Evolutionary conservation across 2,113 vertebrate species (phyloP).

Genomic region (Lophius piscatorius): DNA sequence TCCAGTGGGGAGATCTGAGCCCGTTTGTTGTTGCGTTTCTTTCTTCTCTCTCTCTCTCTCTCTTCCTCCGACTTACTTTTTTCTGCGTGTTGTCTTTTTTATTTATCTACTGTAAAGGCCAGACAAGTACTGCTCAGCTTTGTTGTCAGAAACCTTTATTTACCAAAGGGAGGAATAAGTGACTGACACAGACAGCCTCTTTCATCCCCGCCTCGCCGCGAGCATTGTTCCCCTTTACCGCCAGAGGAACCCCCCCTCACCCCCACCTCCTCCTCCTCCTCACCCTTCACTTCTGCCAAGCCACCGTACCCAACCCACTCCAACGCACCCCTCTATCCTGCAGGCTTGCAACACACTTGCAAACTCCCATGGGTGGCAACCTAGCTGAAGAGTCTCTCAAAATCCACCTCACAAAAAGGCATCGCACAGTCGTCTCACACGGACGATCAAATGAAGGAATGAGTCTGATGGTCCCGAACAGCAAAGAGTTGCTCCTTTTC

Average conservation of each 20-base stretch:
- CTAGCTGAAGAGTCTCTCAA: slow-evolving; percentile 57
- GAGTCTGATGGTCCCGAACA: slow-evolving; percentile 48
- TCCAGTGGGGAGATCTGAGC: slow-evolving; percentile 72
- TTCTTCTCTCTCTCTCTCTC: slow-evolving; percentile 37
- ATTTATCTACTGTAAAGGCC: slow-evolving; percentile 80
- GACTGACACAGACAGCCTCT: slow-evolving; percentile 83
- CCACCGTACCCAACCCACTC: slow-evolving; percentile 34
- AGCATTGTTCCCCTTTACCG: slow-evolving; percentile 74
- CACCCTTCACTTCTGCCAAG: slow-evolving; percentile 71
- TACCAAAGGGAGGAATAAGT: slow-evolving; percentile 84
- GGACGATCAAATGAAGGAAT: slow-evolving; percentile 4
- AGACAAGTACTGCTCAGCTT: slow-evolving; percentile 80
- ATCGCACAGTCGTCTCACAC: slow-evolving; percentile 31
- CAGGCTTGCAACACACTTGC: slow-evolving; percentile 66
- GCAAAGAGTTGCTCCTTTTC: slow-evolving; percentile 24
- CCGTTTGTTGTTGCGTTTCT: slow-evolving; percentile 63
- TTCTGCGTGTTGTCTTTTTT: slow-evolving; percentile 77
- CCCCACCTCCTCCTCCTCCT: not conserved
- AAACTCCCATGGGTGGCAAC: slow-evolving; percentile 71
- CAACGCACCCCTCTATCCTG: slow-evolving; percentile 58
- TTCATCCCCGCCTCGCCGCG: slow-evolving; percentile 81
- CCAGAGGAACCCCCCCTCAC: slow-evolving; percentile 67
- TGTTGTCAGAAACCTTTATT: slow-evolving; percentile 88
- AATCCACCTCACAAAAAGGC: slow-evolving; percentile 44
- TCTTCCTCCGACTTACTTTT: slow-evolving; percentile 52